Evolutionary conservation across 2,888 invertebrate species (phyloP).

Genomic region (Phorcus lineatus): DNA sequence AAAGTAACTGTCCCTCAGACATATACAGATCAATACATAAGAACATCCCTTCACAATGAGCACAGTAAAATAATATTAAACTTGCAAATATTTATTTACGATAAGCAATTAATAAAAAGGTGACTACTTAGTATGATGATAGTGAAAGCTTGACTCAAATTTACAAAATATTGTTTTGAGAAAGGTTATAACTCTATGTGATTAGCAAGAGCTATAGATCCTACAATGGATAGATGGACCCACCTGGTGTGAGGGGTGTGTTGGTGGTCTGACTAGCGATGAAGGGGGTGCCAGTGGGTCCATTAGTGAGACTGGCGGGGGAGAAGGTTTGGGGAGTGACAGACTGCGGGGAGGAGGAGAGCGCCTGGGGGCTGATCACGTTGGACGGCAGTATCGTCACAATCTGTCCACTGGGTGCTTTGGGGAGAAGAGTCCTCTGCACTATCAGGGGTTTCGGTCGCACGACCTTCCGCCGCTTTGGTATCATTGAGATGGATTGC

Average conservation of each 20-base stretch:
- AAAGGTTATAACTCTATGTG: too few species aligned
- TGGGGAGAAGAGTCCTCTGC: conserved; percentile 71
- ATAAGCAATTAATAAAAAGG: too few species aligned
- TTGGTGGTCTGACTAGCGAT: conserved; percentile 10
- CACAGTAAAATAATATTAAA: too few species aligned
- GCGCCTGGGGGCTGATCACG: neutral
- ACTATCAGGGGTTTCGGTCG: conserved; percentile 47
- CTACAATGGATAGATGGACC: too few species aligned
- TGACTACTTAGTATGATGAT: too few species aligned
- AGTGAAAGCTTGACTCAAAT: too few species aligned
- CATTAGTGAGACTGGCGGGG: conserved; percentile 2
- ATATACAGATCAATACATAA: too few species aligned
- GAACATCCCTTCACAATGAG: too few species aligned
- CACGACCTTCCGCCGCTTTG: conserved; percentile 30
- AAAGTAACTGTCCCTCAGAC: too few species aligned
- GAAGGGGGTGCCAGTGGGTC: neutral
- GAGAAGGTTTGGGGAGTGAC: neutral
- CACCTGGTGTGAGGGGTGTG: neutral
- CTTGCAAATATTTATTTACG: too few species aligned
- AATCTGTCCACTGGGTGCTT: conserved; percentile 49
- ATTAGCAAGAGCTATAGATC: too few species aligned
- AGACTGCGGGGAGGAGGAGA: neutral
- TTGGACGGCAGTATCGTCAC: conserved; percentile 44
- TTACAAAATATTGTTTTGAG: too few species aligned
- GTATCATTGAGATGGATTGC: conserved; percentile 29